Evolutionary conservation across 2,113 vertebrate genomes (phyloP).

Genomic region (Carassius gibelio): DNA sequence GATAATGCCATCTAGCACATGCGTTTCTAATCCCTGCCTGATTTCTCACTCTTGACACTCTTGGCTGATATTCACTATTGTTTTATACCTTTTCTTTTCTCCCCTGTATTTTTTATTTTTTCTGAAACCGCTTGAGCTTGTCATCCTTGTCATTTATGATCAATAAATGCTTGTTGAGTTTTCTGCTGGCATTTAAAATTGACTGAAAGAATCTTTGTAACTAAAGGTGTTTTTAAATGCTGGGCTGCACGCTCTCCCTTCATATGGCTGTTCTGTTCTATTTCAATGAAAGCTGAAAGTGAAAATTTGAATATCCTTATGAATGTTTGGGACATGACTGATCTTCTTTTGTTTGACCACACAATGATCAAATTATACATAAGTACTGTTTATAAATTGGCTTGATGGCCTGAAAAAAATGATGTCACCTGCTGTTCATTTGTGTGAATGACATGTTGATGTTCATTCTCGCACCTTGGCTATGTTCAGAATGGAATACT

Average conservation of each 20-base stretch:
- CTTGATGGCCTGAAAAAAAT: not conserved
- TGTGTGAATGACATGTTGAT: conserved; percentile 11
- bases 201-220: conserved; percentile 57
- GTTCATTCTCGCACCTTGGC: not conserved
- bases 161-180: conserved; percentile 57
- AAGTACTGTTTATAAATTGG: not conserved
- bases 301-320: not conserved
- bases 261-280: conserved; percentile 34
- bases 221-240: conserved; percentile 53
- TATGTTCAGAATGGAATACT: conserved; percentile 9
- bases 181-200: conserved; percentile 44
- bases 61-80: conserved; percentile 51
- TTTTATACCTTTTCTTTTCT: conserved; percentile 46
- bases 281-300: conserved; percentile 16
- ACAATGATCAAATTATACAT: conserved; percentile 13
- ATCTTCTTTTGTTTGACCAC: conserved; percentile 24
- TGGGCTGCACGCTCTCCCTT: conserved; percentile 46
- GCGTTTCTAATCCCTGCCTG: conserved; percentile 20
- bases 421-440: not conserved
- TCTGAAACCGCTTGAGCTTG: conserved; percentile 74
- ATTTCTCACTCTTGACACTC: conserved; percentile 45
- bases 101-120: conserved; percentile 31
- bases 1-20: not conserved
- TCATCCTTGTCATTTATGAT: conserved; percentile 66
- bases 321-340: conserved; percentile 15